Evolutionary conservation across 1,140 invertebrate species (phyloP).

Genomic region (Lerema accius): DNA sequence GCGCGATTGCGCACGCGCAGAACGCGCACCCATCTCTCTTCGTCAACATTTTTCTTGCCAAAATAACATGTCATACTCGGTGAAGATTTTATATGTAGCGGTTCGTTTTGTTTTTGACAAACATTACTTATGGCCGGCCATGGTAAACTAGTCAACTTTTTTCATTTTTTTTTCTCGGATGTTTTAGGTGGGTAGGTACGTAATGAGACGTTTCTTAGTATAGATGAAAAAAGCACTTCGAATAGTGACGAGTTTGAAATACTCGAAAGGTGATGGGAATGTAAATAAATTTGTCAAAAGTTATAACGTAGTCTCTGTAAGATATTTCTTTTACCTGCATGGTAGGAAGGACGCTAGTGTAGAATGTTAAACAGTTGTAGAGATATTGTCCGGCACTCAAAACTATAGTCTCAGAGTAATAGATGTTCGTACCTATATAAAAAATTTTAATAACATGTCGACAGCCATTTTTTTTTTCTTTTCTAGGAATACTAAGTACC

Average conservation of each 20-base stretch:
- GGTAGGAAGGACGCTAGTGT: constrained; percentile 13
- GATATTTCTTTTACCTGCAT: constrained; percentile 24
- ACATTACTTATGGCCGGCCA: constrained; percentile 29
- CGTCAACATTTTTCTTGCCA: constrained; percentile 63
- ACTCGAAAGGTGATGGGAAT: background rate
- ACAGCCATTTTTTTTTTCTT: constrained; percentile 15
- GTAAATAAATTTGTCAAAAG: constrained; percentile 28
- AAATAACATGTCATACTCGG: constrained; percentile 57
- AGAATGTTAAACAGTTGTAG: constrained; percentile 23
- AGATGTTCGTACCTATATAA: constrained; percentile 12
- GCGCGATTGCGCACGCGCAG: constrained; percentile 46
- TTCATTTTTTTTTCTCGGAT: constrained; percentile 18
- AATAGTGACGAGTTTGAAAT: constrained; percentile 5
- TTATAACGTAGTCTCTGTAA: constrained; percentile 14
- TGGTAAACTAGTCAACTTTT: constrained; percentile 43
- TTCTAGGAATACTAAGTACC: constrained; percentile 14
- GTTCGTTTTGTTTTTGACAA: background rate
- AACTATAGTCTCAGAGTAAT: constrained; percentile 23
- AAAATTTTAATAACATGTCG: constrained; percentile 1
- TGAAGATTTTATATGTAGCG: constrained; percentile 41
- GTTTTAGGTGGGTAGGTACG: background rate
- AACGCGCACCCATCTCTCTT: constrained; percentile 61
- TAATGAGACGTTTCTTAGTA: constrained; percentile 1
- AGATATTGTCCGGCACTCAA: constrained; percentile 27
- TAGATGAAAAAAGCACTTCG: constrained; percentile 8